Conservation (phyloP, 2,113 vertebrate genomes). For the Equus przewalskii region DNA sequence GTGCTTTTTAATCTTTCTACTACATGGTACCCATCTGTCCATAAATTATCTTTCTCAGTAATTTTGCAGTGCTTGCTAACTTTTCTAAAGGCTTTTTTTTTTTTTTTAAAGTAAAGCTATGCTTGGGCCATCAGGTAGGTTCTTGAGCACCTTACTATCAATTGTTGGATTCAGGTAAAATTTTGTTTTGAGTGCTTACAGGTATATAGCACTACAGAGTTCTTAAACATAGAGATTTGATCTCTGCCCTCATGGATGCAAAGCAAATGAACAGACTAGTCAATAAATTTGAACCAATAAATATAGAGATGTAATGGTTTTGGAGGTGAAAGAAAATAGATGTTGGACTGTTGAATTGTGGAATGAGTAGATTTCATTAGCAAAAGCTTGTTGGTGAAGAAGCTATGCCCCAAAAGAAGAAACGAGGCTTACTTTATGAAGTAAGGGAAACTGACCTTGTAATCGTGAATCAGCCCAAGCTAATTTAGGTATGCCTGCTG, state of each 20-base stretch:
- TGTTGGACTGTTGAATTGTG: background rate
- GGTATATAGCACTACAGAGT: background rate
- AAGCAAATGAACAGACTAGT: slow-evolving; percentile 20
- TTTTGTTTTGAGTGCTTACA: background rate
- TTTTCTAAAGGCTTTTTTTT: background rate
- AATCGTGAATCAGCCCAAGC: background rate
- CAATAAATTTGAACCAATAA: background rate
- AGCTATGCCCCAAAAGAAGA: background rate
- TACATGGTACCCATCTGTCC: background rate
- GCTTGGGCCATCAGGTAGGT: background rate
- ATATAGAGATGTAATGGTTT: background rate
- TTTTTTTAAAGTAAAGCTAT: background rate
- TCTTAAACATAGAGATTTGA: background rate
- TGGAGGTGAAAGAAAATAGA: background rate
- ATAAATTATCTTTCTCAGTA: background rate
- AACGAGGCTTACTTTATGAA: background rate
- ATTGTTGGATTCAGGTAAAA: background rate
- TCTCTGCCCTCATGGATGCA: background rate
- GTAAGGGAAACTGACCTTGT: background rate
- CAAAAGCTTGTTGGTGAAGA: slow-evolving; percentile 34
- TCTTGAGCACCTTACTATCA: background rate
- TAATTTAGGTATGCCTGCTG: background rate
- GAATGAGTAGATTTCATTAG: slow-evolving; percentile 18
- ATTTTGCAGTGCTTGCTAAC: background rate
- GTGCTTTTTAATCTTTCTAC: background rate